A percentile compares a stretch with the other conserved stretches of the same genome.
phyloP scores from a whole-genome alignment of 2,888 invertebrate species.

The Volucella bombylans region DNA sequence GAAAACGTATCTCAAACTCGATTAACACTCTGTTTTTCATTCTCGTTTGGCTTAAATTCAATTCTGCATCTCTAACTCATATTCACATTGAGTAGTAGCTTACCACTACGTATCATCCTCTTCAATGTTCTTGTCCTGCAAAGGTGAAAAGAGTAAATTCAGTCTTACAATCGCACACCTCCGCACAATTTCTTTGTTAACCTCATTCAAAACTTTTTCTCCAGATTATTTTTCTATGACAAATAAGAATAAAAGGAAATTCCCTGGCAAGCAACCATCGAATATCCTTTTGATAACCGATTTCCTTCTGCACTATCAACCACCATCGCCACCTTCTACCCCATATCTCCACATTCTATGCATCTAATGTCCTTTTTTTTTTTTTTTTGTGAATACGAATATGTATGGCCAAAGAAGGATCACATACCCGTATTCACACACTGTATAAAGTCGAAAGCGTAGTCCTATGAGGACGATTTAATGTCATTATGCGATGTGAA shows the following conservation, averaged over 20 bases:
- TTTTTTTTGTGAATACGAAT: slow-evolving; percentile 38
- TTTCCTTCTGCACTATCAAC: slow-evolving; percentile 50
- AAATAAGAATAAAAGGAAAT: slow-evolving; percentile 30
- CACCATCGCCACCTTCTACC: slow-evolving; percentile 5
- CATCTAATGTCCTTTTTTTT: slow-evolving; percentile 50
- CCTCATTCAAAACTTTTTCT: slow-evolving; percentile 35
- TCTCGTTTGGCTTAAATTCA: slow-evolving; percentile 64
- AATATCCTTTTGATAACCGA: slow-evolving; percentile 71
- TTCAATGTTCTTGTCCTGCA: neutral
- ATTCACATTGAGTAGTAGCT: slow-evolving; percentile 47
- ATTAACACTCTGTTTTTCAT: slow-evolving; percentile 56
- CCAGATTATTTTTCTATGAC: neutral
- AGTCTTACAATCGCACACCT: slow-evolving; percentile 70
- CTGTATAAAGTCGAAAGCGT: slow-evolving; percentile 53
- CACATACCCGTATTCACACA: neutral
- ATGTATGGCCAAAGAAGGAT: neutral
- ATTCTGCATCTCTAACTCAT: slow-evolving; percentile 23
- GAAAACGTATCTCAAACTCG: slow-evolving; percentile 53
- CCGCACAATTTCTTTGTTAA: slow-evolving; percentile 68
- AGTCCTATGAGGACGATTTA: slow-evolving; percentile 71
- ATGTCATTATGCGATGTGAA: slow-evolving; percentile 73
- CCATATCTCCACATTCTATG: slow-evolving; percentile 37
- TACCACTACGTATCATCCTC: slow-evolving; percentile 1
- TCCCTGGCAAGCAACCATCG: slow-evolving; percentile 67
- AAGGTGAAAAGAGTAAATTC: slow-evolving; percentile 70